Evolutionary conservation across 2,797 vertebrate species (phyloP), one percentile per base, ranked within the genome.

Genomic region (Halcyon smyrnensis): DNA sequence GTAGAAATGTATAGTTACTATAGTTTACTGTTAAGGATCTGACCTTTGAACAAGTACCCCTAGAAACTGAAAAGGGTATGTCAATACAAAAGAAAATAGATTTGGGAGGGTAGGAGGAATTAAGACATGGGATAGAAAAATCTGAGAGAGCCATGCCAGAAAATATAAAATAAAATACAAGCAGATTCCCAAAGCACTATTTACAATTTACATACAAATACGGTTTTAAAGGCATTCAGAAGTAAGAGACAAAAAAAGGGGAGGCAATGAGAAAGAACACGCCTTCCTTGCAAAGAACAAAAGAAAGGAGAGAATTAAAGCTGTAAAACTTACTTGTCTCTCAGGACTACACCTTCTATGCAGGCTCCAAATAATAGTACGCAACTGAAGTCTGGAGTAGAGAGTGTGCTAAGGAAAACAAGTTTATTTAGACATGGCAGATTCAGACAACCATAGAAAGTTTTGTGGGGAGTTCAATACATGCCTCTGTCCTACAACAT

Each of bases 291-390:
- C 14, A 59, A 65, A 50, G 77, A 79, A 43, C 18, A 54, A 43
- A 88, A 39, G 9, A 50, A 90, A 77, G 14, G 23, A 75, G 27
- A 69, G 8, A 4, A 81, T 46, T 87, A 57, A 80, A 78, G 51
- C 34, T 62, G 39, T 23, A 60, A 84, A 89, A 95, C 92, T 93
- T 98, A 99, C 99, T 99, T 99, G 97, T 99, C 99, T 93, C 99
- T 98, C 48, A 99, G 98, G 53, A 99, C 99, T 39, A 99, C 99
- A 54, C 99, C 99, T 97, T 99, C 99, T 64, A 99, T 99, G 91
- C 99, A 99, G 37, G 99, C 98, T 8, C 99, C 99, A 96, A 99
- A 99, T 46, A 99, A 97, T 50, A 99, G 97, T 21, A 99, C 99
- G 64, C 99, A 99, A 87, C 98, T 99, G 86, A 99, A 98, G 98